A percentile compares a stretch with the other conserved stretches of the same genome.
phyloP scores from a whole-genome alignment of 2,888 invertebrate genomes.

The Cephonodes hylas region DNA sequence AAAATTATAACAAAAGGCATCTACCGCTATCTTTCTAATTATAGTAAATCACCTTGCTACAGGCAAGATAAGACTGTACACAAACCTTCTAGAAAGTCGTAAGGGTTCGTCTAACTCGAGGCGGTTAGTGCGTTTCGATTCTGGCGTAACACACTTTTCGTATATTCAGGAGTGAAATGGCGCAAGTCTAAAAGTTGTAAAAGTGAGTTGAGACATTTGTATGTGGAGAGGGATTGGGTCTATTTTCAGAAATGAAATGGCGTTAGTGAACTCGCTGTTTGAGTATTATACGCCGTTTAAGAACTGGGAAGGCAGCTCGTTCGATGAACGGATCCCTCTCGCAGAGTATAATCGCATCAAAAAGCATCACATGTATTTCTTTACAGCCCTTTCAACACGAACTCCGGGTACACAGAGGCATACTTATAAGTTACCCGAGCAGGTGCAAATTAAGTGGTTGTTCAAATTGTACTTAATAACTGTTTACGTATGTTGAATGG shows the following conservation, averaged over 20 bases:
- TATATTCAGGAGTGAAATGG: conserved; percentile 35
- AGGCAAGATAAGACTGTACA: conserved; percentile 75
- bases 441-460: not conserved
- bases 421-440: not conserved
- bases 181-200: conserved; percentile 41
- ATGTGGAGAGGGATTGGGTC: conserved; percentile 37
- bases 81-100: conserved; percentile 56
- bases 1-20: conserved; percentile 82
- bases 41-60: conserved; percentile 81
- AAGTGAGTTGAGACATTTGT: conserved; percentile 47
- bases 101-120: conserved; percentile 45
- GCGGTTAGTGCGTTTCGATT: conserved; percentile 59
- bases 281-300: conserved; percentile 55
- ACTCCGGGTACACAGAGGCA: not conserved
- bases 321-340: conserved; percentile 72
- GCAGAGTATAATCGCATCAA: conserved; percentile 64
- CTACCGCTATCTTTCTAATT: conserved; percentile 82
- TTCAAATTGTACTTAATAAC: not conserved
- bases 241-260: conserved; percentile 43
- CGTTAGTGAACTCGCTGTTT: conserved; percentile 39
- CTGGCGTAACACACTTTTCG: conserved; percentile 43
- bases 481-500: not conserved
- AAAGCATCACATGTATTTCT: conserved; percentile 56
- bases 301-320: conserved; percentile 50
- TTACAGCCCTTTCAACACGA: not conserved